These are phyloP conservation scores for Varanus komodoensis DNA, from an alignment of 2,113 vertebrate species.

Conservation along the genomic window DNA sequence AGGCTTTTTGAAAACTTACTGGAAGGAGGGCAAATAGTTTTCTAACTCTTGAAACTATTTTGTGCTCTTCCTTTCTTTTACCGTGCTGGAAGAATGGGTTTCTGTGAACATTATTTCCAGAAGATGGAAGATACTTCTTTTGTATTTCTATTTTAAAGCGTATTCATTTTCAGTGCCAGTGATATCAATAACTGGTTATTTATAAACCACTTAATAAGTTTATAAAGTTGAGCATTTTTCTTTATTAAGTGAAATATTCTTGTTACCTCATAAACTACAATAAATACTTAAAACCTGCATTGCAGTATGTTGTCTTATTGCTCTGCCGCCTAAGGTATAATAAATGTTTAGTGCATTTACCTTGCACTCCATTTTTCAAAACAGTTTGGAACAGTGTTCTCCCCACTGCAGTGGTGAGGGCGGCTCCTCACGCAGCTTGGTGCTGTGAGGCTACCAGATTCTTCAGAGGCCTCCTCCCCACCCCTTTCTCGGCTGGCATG, in stretches of 20 bases:
- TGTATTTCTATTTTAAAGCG: constrained; percentile 3
- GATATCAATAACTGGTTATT: constrained; percentile 28
- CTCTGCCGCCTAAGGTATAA: neutral
- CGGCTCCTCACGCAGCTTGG: neutral
- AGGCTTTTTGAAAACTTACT: constrained; percentile 41
- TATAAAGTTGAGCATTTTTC: constrained; percentile 24
- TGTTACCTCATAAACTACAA: constrained; percentile 7
- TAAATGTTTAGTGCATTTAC: neutral
- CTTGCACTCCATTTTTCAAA: neutral
- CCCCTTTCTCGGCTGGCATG: no score
- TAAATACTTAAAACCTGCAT: constrained; percentile 4
- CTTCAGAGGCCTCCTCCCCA: no score
- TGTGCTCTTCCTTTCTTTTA: constrained; percentile 60
- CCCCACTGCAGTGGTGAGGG: no score
- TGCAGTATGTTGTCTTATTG: constrained; percentile 16
- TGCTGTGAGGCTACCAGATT: neutral
- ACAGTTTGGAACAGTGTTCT: fast-evolving
- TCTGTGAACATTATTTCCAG: constrained; percentile 33
- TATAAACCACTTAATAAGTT: constrained; percentile 15
- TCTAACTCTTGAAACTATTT: constrained; percentile 66
- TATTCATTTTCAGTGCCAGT: neutral
- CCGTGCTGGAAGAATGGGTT: constrained; percentile 32
- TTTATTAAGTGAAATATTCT: constrained; percentile 27
- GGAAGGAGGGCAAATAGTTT: no score
- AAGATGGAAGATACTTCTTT: neutral